Conservation (phyloP, 2,888 invertebrate species). For the Pyrrhosoma nymphula region DNA sequence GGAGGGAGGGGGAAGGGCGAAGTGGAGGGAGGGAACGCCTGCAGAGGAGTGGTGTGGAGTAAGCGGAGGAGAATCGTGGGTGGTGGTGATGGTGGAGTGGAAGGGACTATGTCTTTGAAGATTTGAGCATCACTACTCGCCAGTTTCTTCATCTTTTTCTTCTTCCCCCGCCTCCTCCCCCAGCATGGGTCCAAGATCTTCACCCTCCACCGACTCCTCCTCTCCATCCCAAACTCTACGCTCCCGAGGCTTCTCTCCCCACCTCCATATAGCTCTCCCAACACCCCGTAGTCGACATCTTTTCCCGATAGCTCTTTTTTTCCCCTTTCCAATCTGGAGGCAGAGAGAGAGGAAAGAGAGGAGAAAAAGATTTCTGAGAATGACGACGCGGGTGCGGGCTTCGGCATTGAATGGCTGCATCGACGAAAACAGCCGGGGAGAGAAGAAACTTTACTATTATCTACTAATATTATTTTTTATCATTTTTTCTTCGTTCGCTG, state of each 20-base stretch:
- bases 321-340: neutral
- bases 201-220: neutral
- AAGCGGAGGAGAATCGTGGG: neutral
- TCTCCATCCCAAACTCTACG: neutral
- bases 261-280: neutral
- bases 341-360: neutral
- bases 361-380: neutral
- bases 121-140: constrained; percentile 22
- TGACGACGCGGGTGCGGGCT: neutral
- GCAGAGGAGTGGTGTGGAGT: no score
- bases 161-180: neutral
- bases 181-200: no score
- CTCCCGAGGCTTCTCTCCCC: no score
- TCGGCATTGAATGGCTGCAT: constrained; percentile 2
- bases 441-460: neutral
- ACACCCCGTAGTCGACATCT: neutral
- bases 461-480: neutral
- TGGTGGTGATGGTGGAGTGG: neutral
- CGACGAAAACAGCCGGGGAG: neutral
- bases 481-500: neutral
- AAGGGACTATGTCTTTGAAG: neutral
- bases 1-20: neutral
- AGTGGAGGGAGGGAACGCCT: no score
- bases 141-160: neutral
- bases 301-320: neutral